Conservation (phyloP, 2,888 invertebrate species). For the Fragum whitleyi region DNA sequence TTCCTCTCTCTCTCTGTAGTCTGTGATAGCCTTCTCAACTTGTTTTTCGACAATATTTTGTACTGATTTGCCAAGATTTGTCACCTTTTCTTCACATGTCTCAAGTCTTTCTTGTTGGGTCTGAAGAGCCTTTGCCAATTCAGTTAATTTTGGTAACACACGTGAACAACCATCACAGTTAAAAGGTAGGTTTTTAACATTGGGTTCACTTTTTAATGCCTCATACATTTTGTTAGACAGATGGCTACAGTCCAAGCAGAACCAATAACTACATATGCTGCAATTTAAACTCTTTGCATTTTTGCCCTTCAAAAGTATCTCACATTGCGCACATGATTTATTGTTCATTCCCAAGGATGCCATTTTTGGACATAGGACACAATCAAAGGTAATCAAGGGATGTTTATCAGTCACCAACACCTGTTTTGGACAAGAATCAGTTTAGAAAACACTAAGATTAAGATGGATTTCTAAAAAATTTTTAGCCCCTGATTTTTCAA, state of each 20-base stretch:
- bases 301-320: not conserved
- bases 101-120: slow-evolving; percentile 10
- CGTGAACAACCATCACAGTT: slow-evolving; percentile 29
- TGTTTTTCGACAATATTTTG: not conserved
- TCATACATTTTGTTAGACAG: slow-evolving; percentile 18
- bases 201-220: slow-evolving; percentile 6
- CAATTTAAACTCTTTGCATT: not conserved
- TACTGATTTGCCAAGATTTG: not conserved
- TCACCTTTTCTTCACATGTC: slow-evolving; percentile 13
- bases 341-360: too few species aligned
- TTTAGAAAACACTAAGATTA: too few species aligned
- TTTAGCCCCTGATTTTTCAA: too few species aligned
- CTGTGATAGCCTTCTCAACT: slow-evolving; percentile 26
- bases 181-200: slow-evolving; percentile 23
- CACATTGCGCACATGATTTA: slow-evolving; percentile 2
- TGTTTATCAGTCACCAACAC: too few species aligned
- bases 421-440: too few species aligned
- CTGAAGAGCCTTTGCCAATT: not conserved
- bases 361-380: too few species aligned
- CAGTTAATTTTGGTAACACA: slow-evolving; percentile 25
- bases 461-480: too few species aligned
- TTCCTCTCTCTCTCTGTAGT: slow-evolving; percentile 28
- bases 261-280: slow-evolving; percentile 28
- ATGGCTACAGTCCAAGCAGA: slow-evolving; percentile 33
- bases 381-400: too few species aligned